These are phyloP conservation scores for Acanthosoma haemorrhoidale DNA, from an alignment of 2,888 invertebrate species.

Conservation along the genomic window DNA sequence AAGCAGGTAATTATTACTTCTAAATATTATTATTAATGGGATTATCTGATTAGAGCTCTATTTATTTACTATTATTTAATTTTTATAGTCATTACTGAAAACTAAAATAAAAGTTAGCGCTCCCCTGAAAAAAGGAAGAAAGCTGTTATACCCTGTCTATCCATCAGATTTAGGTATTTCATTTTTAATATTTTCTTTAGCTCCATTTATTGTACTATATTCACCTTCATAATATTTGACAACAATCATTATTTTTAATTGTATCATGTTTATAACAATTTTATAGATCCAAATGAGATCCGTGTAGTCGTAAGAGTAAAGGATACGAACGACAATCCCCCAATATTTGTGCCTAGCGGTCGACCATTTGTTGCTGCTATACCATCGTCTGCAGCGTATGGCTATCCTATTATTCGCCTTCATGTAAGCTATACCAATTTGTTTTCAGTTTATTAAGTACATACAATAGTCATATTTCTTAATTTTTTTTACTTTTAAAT, in stretches of 20 bases:
- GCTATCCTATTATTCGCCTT: slow-evolving; percentile 71
- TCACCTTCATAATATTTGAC: not conserved
- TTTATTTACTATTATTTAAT: not conserved
- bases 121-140: slow-evolving; percentile 59
- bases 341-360: slow-evolving; percentile 67
- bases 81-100: slow-evolving; percentile 9
- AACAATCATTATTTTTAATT: not conserved
- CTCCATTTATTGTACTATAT: not conserved
- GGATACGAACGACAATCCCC: slow-evolving; percentile 79
- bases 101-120: slow-evolving; percentile 54
- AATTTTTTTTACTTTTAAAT: too few relatives aligned
- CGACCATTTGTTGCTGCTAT: slow-evolving; percentile 73
- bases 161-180: slow-evolving; percentile 61
- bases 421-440: slow-evolving; percentile 50
- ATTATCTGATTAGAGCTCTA: not conserved
- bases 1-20: slow-evolving; percentile 14
- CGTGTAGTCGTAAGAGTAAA: slow-evolving; percentile 69
- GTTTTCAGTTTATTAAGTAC: not conserved
- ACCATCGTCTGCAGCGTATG: slow-evolving; percentile 73
- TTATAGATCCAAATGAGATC: slow-evolving; percentile 61
- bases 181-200: not conserved
- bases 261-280: too few relatives aligned
- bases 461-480: too few relatives aligned
- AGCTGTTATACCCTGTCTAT: slow-evolving; percentile 69
- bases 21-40: not conserved